Evolutionary conservation across 2,888 invertebrate species (phyloP), one percentile per base, ranked within the genome.

Genomic region (Timema cristinae): DNA sequence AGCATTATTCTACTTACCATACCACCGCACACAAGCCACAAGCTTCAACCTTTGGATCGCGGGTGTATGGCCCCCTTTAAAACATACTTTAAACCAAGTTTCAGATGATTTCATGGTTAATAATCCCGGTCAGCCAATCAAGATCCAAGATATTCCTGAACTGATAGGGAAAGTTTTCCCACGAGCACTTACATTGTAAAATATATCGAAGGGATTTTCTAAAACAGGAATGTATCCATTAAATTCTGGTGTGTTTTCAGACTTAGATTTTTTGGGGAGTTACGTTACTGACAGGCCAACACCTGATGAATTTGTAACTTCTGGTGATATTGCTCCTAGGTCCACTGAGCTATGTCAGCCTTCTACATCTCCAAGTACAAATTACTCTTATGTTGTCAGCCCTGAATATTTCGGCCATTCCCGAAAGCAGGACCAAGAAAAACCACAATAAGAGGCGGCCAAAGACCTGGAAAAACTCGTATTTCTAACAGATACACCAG

Each of bases 1-100:
- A 81, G 82, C 11, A 79, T 83, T 50, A 77, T 79, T 66, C 73
- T 82, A 68, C 76, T 83, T 54, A 80, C 81, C 7, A 78, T 82
- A 66, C 81, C 80, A 49, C 82, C 81, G n/a, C 81, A 83, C 75
- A 80, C 80, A 70, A 78, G 81, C 8, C 81, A 80, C 70, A 81
- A 81, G 75, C 70, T 83, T 67, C 83, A 83, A 77, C 82, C 82
- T 11, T 76, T 83, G 13, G 81, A 83, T 76, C 78, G 81, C 10
- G 78, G 79, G 50, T 77, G 82, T 6, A 80, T 79, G 75, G 79
- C 79, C 8, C 82, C 81, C 48, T 79, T 83, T 61, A 83, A 83
- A 75, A 77, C 75, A 68, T 76, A 73, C 70, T 73, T 77, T 67
- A 77, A n/a, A 78, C 67, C 70, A 71, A 54, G 77, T 77, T 54